A percentile compares a stretch with the other conserved stretches of the same genome.
phyloP scores from a whole-genome alignment of 1,140 invertebrate genomes.

The Eriosoma lanigerum region DNA sequence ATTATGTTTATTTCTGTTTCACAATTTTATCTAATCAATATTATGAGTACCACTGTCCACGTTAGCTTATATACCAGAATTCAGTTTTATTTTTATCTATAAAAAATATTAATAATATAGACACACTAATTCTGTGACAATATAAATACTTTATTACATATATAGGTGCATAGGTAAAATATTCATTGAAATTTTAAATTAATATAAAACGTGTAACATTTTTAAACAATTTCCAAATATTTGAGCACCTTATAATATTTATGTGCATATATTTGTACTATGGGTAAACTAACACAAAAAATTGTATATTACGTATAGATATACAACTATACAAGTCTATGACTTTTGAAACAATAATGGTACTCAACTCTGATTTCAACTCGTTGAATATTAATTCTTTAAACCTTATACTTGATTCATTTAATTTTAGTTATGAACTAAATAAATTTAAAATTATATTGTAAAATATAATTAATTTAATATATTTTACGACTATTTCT shows the following conservation, averaged over 20 bases:
- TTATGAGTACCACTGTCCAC: background rate
- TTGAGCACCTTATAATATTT: no score
- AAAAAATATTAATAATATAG: no score
- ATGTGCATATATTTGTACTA: no score
- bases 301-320: no score
- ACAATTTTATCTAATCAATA: background rate
- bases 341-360: no score
- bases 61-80: background rate
- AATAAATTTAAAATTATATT: background rate
- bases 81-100: background rate
- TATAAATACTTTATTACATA: background rate
- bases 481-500: no score
- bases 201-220: background rate
- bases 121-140: background rate
- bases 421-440: background rate
- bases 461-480: background rate
- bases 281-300: no score
- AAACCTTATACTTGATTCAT: background rate
- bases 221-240: background rate
- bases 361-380: no score
- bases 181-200: background rate
- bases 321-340: no score
- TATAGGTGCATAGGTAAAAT: background rate
- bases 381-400: no score
- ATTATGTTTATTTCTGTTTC: no score